phyloP scores from a whole-genome alignment of 2,888 invertebrate species.

The Leptinotarsa juncta region DNA sequence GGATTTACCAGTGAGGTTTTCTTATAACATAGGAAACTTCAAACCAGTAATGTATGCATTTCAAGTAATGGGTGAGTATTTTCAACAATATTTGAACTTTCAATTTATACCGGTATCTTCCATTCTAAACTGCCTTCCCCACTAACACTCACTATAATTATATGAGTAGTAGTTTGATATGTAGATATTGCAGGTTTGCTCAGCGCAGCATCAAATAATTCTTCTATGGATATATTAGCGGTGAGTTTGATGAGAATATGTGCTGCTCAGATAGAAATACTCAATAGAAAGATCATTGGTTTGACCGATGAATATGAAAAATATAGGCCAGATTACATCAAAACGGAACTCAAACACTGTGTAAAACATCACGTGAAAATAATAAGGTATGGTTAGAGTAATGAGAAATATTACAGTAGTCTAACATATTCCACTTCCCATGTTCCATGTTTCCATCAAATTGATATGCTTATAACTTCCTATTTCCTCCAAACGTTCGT shows the following conservation, averaged over 20 bases:
- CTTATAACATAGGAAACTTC: slow-evolving; percentile 34
- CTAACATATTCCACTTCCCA: no score
- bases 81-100: not conserved
- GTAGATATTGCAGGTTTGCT: slow-evolving; percentile 16
- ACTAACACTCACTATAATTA: no score
- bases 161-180: no score
- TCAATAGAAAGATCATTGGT: slow-evolving; percentile 45
- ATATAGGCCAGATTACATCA: slow-evolving; percentile 17
- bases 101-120: no score
- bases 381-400: slow-evolving; percentile 37
- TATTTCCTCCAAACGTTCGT: no score
- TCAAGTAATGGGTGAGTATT: slow-evolving; percentile 16
- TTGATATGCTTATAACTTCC: no score
- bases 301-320: slow-evolving; percentile 23
- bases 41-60: slow-evolving; percentile 23
- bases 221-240: slow-evolving; percentile 52
- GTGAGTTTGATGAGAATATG: slow-evolving; percentile 51
- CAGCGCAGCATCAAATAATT: slow-evolving; percentile 38
- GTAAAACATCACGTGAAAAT: slow-evolving; percentile 48
- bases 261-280: slow-evolving; percentile 51
- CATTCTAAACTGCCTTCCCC: no score
- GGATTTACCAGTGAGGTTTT: slow-evolving; percentile 31
- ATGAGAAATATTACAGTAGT: no score
- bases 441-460: no score
- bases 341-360: slow-evolving; percentile 38